Evolutionary conservation across 2,888 invertebrate genomes (phyloP), one percentile per base, ranked within the genome.

Genomic region (Cryptocheilus praepositus): DNA sequence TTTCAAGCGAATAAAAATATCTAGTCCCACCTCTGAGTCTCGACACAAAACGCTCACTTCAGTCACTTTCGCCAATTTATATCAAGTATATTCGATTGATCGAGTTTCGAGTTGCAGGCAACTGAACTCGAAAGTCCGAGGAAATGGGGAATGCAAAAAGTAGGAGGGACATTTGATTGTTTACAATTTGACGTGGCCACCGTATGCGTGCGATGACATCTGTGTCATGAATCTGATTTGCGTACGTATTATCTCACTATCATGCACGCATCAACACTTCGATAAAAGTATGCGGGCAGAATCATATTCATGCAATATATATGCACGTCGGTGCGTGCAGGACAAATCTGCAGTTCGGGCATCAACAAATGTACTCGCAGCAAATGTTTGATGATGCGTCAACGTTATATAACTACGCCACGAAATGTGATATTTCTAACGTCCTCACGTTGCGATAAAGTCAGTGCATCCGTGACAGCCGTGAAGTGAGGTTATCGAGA

Each of bases 321-420:
- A 36, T 7, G 36, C 36, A 7, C 11, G 8, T 36, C 7, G 7
- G 3, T 5, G 36, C 36, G 36, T 36, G 11, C 36, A 11, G 13
- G 1, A 36, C 13, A 36, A 36, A 36, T 36, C 11, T 49, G 49
- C 49, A 49, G 49, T 49, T 49, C 1, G 8, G n/a, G 13, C 43
- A 36, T 19, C n/a, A 5, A 1, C 3, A 18, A 13, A 0, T 8
- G n/a, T 18, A 15, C 13, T 54, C 8, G 7, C 8, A 0, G 49
- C 16, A 5, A 28, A 13, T 22, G 18, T 21, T 19, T 18, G 64
- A 68, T 69, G 68, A 76, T 63, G 60, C 65, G 55, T 70, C 67
- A 62, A 49, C n/a, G 28, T 81, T 79, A 74, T 64, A 43, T 79
- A 82, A 82, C 52, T 59, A 64, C 54, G 58, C 67, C 57, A 58